A percentile compares a stretch with the other conserved stretches of the same genome.
phyloP scores from a whole-genome alignment of 2,113 vertebrate genomes.

The Thoracochromis brauschi region DNA sequence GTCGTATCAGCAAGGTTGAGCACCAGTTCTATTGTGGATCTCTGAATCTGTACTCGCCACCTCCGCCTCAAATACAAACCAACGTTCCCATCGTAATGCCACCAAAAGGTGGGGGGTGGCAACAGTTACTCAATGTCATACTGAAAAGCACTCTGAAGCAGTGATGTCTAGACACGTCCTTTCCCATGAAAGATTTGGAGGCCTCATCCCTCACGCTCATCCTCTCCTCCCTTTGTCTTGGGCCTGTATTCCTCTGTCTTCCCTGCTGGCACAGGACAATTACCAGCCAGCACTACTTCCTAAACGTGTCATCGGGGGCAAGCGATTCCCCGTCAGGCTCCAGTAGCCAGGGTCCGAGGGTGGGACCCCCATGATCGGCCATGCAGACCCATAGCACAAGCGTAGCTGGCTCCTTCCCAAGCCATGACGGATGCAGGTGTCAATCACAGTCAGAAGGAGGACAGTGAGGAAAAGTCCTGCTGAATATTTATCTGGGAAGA shows the following conservation, averaged over 20 bases:
- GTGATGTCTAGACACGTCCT: conserved; percentile 60
- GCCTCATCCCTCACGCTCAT: conserved; percentile 23
- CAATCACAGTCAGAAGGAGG: conserved; percentile 31
- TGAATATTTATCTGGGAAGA: conserved; percentile 7
- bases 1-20: conserved; percentile 22
- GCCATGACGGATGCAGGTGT: conserved; percentile 49
- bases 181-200: conserved; percentile 39
- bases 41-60: background rate
- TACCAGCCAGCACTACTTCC: conserved; percentile 55
- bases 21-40: background rate
- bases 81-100: background rate
- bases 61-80: background rate
- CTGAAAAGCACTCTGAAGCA: conserved; percentile 45
- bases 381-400: conserved; percentile 53
- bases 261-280: conserved; percentile 61
- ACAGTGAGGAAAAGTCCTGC: background rate
- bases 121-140: conserved; percentile 20
- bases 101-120: background rate
- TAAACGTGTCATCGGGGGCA: conserved; percentile 51
- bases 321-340: conserved; percentile 16
- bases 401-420: conserved; percentile 34
- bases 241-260: conserved; percentile 17
- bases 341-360: conserved; percentile 18
- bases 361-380: conserved; percentile 38
- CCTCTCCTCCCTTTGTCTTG: conserved; percentile 48